Evolutionary conservation across 2,113 vertebrate species (phyloP).

Genomic region (Egretta garzetta): DNA sequence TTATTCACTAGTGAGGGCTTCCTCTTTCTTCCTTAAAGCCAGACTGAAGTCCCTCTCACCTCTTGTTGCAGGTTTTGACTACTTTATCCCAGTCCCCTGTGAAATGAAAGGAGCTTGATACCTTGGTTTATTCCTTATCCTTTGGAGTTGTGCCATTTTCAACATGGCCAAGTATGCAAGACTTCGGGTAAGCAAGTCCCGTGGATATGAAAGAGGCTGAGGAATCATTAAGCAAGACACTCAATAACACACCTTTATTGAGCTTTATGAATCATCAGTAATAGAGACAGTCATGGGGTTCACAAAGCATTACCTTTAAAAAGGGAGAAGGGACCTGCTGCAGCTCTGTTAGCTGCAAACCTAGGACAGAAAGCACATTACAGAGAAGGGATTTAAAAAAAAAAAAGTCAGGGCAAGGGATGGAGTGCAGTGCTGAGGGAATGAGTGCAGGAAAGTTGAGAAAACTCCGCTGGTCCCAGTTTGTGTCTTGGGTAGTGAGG

Average conservation of each 20-base stretch:
- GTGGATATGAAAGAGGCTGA: background rate
- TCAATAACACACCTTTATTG: constrained; percentile 12
- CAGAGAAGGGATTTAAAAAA: background rate
- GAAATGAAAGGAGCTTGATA: background rate
- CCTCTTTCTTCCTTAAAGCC: background rate
- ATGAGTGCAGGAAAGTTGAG: background rate
- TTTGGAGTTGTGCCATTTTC: background rate
- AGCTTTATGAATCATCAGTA: background rate
- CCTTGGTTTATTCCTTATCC: background rate
- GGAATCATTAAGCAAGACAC: background rate
- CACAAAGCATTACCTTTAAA: background rate
- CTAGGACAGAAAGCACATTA: background rate
- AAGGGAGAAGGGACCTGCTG: background rate
- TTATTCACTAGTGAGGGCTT: background rate
- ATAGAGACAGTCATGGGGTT: background rate
- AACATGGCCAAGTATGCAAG: background rate
- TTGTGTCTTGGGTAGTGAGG: background rate
- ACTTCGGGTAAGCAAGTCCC: background rate
- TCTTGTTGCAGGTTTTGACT: background rate
- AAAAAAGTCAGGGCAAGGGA: background rate
- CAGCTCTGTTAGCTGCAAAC: background rate
- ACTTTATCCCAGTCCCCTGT: background rate
- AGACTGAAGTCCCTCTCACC: background rate
- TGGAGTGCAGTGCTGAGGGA: background rate
- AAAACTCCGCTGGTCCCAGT: background rate